Evolutionary conservation across 2,797 vertebrate genomes (phyloP).

Genomic region (Tympanoctomys barrerae): DNA sequence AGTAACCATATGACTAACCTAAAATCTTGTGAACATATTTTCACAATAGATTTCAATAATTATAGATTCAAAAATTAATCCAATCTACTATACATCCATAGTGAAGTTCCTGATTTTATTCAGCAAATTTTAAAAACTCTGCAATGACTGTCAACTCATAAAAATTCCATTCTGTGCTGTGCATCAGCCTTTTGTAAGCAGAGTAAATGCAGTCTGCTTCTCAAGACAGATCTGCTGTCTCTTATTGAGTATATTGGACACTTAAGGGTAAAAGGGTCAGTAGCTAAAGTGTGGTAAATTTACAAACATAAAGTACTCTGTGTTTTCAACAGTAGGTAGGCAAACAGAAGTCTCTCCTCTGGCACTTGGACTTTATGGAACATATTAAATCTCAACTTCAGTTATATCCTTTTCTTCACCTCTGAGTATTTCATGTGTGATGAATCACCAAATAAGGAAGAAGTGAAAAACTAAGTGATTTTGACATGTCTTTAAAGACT

Average conservation of each 20-base stretch:
- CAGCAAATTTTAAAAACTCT: conserved; percentile 20
- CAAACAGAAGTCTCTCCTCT: background rate
- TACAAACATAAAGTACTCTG: background rate
- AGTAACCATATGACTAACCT: background rate
- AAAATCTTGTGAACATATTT: background rate
- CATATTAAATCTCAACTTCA: conserved; percentile 41
- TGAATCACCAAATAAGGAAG: conserved; percentile 11
- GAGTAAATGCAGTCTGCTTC: background rate
- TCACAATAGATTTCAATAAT: background rate
- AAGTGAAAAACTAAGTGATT: conserved; percentile 16
- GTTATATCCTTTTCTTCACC: conserved; percentile 19
- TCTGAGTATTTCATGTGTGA: conserved; percentile 13
- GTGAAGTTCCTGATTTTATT: background rate
- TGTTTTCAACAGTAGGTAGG: background rate
- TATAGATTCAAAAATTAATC: background rate
- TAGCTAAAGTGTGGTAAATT: conserved; percentile 25
- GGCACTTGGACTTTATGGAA: background rate
- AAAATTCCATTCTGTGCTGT: background rate
- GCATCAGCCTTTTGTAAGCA: background rate
- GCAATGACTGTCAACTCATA: background rate
- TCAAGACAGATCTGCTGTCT: background rate
- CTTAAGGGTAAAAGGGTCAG: background rate
- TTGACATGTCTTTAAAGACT: conserved; percentile 35
- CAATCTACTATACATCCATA: background rate
- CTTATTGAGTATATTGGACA: background rate